These are phyloP conservation scores for Gisinianus flammeolus DNA, from an alignment of 2,888 invertebrate species.

Conservation along the genomic window DNA sequence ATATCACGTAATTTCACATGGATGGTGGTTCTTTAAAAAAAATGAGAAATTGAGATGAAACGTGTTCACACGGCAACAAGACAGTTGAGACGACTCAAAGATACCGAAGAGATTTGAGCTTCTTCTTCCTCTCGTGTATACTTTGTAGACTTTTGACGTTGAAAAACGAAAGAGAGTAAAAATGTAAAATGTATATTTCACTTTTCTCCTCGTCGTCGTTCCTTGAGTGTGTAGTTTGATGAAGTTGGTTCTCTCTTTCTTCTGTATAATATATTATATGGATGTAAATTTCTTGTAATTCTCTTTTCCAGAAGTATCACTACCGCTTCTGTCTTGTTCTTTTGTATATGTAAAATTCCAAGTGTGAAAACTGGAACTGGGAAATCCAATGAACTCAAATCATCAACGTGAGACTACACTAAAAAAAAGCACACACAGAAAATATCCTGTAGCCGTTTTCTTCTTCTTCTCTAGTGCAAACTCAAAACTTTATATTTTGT, in stretches of 20 bases:
- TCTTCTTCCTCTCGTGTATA: conserved; percentile 2
- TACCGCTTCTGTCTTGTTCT: not conserved
- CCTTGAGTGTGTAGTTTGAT: not conserved
- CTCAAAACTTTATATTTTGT: not conserved
- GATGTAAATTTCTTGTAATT: not conserved
- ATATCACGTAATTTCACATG: conserved; percentile 34
- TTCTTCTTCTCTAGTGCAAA: not conserved
- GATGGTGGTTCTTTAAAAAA: conserved; percentile 26
- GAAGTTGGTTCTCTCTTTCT: too few relatives aligned
- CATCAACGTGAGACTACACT: conserved; percentile 2
- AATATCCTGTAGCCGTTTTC: too few relatives aligned
- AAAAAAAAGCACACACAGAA: conserved; percentile 3
- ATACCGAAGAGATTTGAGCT: conserved; percentile 12
- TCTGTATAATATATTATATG: too few relatives aligned
- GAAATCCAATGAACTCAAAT: not conserved
- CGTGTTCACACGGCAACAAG: conserved; percentile 43
- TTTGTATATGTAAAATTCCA: not conserved
- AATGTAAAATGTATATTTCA: conserved; percentile 15
- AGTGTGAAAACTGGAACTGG: not conserved
- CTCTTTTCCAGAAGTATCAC: not conserved
- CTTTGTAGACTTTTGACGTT: conserved; percentile 7
- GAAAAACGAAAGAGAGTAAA: conserved; percentile 2
- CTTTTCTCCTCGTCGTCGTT: not conserved
- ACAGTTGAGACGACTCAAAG: conserved; percentile 22
- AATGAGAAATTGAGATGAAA: conserved; percentile 45